Base-by-base conservation (phyloP, 2,113 vertebrate genomes). In the Perca schrenkii region DNA sequence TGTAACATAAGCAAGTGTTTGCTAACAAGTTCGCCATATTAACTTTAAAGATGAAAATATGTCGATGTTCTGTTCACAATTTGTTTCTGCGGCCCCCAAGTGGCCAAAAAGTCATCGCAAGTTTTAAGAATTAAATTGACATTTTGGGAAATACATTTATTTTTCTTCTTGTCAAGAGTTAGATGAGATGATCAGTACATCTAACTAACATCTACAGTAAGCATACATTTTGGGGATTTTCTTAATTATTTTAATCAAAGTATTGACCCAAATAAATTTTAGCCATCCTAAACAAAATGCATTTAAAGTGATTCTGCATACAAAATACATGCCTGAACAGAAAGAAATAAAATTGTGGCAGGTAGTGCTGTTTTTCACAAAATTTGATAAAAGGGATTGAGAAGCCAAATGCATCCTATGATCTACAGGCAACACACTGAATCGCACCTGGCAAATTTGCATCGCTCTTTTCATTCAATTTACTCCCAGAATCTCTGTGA, bases 401-500 rank as follows among this genome's bases (percentile, higher is more conserved):
- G 43, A 73, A n/a, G n/a, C 70, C n/a, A 54, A 66, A 72, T 13
- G 7, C 13, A 69, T 25, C 14, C 22, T 67, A 10, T 40, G 65
- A 46, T 36, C 72, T 50, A 8, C 25, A 28, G 53, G 28, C 46
- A 5, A 36, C 15, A 47, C 72, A 65, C 22, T 52, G 63, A 47
- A 49, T 75, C 61, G 50, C 83, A 88, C 47, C 72, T 82, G 88
- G 73, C 25, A 77, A 50, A 77, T 87, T 78, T 77, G 34, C 64
- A 63, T 77, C 57, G 34, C 74, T 66, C 58, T 64, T 81, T 82
- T 86, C 60, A 66, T 87, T 89, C 16, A 71, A 64, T 89, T 86
- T 84, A 77, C 36, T 72, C 49, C 1, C n/a, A 71, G 52, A 79
- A 69, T 68, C 62, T 64, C 74, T 78, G 58, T 61, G 72, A 81